Percentiles rank a stretch among this genome's conserved stretches.
These are phyloP conservation scores for Poicephalus meyeri DNA, from an alignment of 2,113 vertebrate genomes.

Conservation along the genomic window DNA sequence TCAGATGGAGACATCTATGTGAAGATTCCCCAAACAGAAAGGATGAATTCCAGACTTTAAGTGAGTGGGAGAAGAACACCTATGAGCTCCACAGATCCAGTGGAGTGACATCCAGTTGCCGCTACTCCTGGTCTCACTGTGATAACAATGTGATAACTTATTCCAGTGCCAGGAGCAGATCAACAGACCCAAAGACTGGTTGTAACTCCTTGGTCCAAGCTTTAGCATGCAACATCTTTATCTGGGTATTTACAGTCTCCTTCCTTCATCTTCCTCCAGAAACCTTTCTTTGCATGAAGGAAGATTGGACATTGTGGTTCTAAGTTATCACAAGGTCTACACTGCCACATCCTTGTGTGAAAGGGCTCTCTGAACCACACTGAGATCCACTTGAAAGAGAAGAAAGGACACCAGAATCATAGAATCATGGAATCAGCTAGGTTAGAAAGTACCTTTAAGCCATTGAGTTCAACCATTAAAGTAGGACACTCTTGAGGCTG, in stretches of 20 bases:
- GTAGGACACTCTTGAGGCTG: not conserved
- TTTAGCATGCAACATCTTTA: not conserved
- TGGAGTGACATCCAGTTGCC: not conserved
- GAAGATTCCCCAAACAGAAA: not conserved
- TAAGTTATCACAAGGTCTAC: not conserved
- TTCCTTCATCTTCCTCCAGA: not conserved
- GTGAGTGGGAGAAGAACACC: not conserved
- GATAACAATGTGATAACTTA: not conserved
- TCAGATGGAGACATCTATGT: not conserved
- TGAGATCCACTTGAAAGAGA: not conserved
- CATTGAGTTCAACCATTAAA: not conserved
- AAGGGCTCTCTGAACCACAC: fast-evolving
- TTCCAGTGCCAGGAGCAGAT: not conserved
- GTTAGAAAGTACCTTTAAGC: not conserved
- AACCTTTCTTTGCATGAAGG: not conserved
- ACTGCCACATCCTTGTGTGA: not conserved
- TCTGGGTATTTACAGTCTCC: not conserved
- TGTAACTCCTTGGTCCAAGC: not conserved
- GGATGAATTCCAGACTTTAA: not conserved
- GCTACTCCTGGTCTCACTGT: not conserved
- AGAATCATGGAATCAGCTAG: not conserved
- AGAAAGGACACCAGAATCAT: not conserved
- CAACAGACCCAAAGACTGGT: not conserved
- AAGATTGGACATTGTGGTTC: not conserved
- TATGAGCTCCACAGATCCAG: not conserved